Evolutionary conservation across 2,888 invertebrate genomes (phyloP).

Genomic region (Maniola hyperantus): DNA sequence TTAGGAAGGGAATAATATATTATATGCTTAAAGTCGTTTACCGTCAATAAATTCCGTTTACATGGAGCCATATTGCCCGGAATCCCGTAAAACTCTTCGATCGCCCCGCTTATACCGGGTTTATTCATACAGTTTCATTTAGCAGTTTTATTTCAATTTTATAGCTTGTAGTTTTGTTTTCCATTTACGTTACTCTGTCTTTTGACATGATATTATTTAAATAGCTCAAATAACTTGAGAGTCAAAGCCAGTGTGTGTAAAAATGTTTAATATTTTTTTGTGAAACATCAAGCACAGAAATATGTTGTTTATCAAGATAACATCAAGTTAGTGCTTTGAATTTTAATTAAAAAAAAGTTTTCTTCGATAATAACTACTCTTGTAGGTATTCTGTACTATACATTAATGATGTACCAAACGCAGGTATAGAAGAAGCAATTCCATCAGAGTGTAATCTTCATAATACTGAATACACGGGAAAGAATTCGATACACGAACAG

Average conservation of each 20-base stretch:
- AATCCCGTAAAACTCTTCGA: conserved; percentile 52
- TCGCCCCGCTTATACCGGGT: conserved; percentile 34
- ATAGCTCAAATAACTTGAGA: neutral
- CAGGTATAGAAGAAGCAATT: neutral
- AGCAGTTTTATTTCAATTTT: conserved; percentile 27
- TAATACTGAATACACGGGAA: conserved; percentile 11
- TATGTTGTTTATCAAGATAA: no score
- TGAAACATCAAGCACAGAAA: no score
- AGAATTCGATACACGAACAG: conserved; percentile 26
- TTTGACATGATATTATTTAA: conserved; percentile 13
- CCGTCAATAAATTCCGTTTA: conserved; percentile 44
- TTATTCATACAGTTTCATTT: conserved; percentile 37
- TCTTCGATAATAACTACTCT: no score
- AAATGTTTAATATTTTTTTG: no score
- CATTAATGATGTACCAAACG: neutral
- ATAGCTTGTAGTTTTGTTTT: conserved; percentile 21
- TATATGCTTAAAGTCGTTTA: conserved; percentile 26
- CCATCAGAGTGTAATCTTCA: conserved; percentile 17
- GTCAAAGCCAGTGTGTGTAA: neutral
- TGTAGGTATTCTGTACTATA: no score
- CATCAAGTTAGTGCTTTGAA: no score
- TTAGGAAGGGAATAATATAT: conserved; percentile 20
- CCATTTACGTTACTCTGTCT: conserved; percentile 12
- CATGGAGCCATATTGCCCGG: conserved; percentile 55
- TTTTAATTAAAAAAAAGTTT: no score